Evolutionary conservation across 2,888 invertebrate genomes (phyloP).

Genomic region (Lobophora halterata): DNA sequence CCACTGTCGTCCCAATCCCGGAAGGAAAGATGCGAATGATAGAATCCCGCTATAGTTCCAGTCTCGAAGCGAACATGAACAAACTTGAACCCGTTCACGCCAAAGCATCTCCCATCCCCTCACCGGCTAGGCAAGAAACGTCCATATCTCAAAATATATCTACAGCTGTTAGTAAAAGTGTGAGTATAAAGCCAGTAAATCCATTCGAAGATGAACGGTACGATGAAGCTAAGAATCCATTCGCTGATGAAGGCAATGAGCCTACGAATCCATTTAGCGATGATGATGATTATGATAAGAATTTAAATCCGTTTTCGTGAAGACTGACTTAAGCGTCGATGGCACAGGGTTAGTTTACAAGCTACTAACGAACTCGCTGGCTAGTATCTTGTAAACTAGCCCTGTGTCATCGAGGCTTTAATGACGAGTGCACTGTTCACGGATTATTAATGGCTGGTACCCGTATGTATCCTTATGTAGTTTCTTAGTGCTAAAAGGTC

Average conservation of each 20-base stretch:
- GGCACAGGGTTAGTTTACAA: too few relatives aligned
- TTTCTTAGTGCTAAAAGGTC: too few relatives aligned
- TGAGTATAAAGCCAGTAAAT: constrained; percentile 34
- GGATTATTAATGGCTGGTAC: too few relatives aligned
- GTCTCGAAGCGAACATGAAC: constrained; percentile 82
- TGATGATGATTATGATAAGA: constrained; percentile 86
- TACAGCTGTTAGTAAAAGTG: constrained; percentile 40
- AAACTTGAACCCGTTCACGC: constrained; percentile 51
- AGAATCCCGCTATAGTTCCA: constrained; percentile 81
- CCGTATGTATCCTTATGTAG: too few relatives aligned
- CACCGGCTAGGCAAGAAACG: constrained; percentile 33
- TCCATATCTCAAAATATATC: constrained; percentile 49
- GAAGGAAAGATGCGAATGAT: constrained; percentile 81
- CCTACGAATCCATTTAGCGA: constrained; percentile 78
- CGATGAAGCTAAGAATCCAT: constrained; percentile 84
- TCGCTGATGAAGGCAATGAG: constrained; percentile 74
- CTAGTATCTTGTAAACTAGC: too few relatives aligned
- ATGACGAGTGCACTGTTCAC: too few relatives aligned
- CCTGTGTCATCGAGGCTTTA: too few relatives aligned
- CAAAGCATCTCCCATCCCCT: constrained; percentile 37
- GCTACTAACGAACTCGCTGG: too few relatives aligned
- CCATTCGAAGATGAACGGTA: constrained; percentile 75
- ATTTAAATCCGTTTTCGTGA: constrained; percentile 86
- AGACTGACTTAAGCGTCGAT: constrained; percentile 22
- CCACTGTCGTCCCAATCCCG: constrained; percentile 71